Evolutionary conservation across 1,140 invertebrate genomes (phyloP), one percentile per base, ranked within the genome.

Genomic region (Oryctes rhinoceros): DNA sequence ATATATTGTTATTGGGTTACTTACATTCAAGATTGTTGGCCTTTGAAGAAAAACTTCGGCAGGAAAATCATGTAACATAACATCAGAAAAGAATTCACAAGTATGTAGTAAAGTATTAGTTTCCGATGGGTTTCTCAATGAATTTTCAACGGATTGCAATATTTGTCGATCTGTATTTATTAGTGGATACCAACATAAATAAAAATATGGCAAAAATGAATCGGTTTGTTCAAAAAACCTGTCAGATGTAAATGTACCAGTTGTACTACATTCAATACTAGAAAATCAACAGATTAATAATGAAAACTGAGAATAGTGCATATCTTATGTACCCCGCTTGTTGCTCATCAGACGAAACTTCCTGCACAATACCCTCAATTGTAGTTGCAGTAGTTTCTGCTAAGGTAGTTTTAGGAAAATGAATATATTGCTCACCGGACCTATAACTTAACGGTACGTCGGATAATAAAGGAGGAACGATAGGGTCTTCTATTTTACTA

Each of bases 21-120:
- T 85, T 89, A 92, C 92, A 85, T 88, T 87, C 44, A 93, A 83
- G 80, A 93, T 92, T 67, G 87, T 83, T 30, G 92, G 92, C 83
- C 92, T 89, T 82, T 93, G 93, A 35, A 94, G 87, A 86, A 94
- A 93, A 83, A 93, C 90, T 87, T 94, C 92, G 18, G 91, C 89
- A 65, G 92, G 91, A 87, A 94, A 93, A 85, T 94, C 93, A 84
- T 91, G 89, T 48, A 93, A 85, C 84, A 93, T 90, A 11, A 93
- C 91, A 86, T 93, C 90, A 44, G 87, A 87, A 79, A 94, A 92
- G 84, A 93, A 93, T 78, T 92, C 89, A 85, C 91, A 92, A 3
- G 86, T 86, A 82, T 86, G 84, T 35, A 85, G 80, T 13, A 87
- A 80, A 15, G 77, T 76, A 7, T 81, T 67, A 24, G 84, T 79